Evolutionary conservation across 2,888 invertebrate species (phyloP), one percentile per base, ranked within the genome.

Genomic region (Sesia bembeciformis): DNA sequence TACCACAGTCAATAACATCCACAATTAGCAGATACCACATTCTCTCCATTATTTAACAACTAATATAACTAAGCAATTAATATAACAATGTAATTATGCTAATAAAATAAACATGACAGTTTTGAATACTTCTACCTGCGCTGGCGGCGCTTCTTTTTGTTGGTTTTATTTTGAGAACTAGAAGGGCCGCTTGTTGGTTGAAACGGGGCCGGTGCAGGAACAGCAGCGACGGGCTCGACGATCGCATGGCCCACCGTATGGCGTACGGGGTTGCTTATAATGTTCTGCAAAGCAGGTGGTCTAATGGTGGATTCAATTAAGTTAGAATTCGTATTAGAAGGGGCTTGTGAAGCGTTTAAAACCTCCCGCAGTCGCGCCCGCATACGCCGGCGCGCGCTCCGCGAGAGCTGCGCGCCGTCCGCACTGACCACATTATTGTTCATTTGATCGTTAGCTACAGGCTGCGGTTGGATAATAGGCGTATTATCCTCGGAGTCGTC

Each of bases 141-240:
- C 43, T 84, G 81, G 58, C 81, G 83, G 58, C 81, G 83, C 62
- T 78, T 82, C 64, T 79, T 86, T 68, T 78, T 87, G 62, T 76
- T 82, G 39, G 67, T 23, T 23, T 23, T 69, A 49, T 70, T 74
- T 52, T 65, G 70, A 4, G 71, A 52, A 7, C 66, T 67, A 3
- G 78, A 70, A 3, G 74, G 62, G 3, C 73, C 72, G 51, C 67
- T 62, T n/a, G 71, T 58, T 4, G 60, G 54, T 40, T 60, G 23
- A 23, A 23, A 23, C 23, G 23, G 23, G 23, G 23, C 2, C 40
- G 65, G 63, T 54, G 60, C 23, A 23, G 23, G 23, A 23, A 23
- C 23, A 23, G 46, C 23, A 23, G 46, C 5, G 52, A 39, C 38
- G 52, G 42, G 43, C 46, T 42, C 52, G 41, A 40, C 41, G 8